Evolutionary conservation across 2,797 vertebrate genomes (phyloP), one percentile per base, ranked within the genome.

Genomic region (Protosalanx chinensis): DNA sequence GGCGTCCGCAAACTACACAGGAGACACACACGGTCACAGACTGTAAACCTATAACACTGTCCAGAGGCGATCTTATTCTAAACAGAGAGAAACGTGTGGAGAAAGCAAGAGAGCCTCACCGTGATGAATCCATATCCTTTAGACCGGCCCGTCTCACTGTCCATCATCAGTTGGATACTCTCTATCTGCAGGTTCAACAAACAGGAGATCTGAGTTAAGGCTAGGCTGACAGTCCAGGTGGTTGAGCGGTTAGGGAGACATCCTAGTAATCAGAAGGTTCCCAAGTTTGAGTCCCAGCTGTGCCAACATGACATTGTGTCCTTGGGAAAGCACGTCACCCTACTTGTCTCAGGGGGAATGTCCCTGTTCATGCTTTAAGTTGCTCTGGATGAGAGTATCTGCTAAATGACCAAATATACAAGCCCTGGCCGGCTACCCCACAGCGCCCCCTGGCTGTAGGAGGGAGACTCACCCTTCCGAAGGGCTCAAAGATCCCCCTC

Each of bases 81-180:
- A n/a, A 56, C 18, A 16, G 51, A n/a, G 51, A 56, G 51, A 56
- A 18, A n/a, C 41, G 13, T 3, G 16, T 46, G 41, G 41, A 46
- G 41, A 46, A 46, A 46, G 41, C 41, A 2, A 46, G 53, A 33
- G 57, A 23, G 71, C 86, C 94, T 91, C 91, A 98, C 97, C 6
- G 96, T 98, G 88, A 99, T 98, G 84, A 99, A 99, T 84, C 97
- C 97, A 23, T 97, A 98, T 82, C 97, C 97, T 90, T 98, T 98
- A 1, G 97, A 99, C 49, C 94, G 92, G 8, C 93, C 95, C 0
- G 96, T 97, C 89, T 98, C 97, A 81, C 94, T 97, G 81, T 99
- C 97, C 96, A 97, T 98, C 96, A 99, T 98, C 78, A 99, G 92
- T 76, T 99, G 97, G 85, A 99, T 99, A 81, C 95, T 98, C 86